phyloP scores from a whole-genome alignment of 2,888 invertebrate genomes.

The Acrocera orbiculus region DNA sequence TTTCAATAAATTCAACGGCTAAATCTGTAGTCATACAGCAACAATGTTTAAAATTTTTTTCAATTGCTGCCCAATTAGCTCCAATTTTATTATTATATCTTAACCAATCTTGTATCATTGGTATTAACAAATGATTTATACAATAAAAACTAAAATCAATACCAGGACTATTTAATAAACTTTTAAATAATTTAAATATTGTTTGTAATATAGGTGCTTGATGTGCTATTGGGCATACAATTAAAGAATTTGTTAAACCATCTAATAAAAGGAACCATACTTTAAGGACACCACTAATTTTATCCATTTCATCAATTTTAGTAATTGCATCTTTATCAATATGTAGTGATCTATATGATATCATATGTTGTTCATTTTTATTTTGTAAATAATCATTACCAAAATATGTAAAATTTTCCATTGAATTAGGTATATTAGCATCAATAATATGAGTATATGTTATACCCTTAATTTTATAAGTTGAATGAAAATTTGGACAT shows the following conservation, averaged over 20 bases:
- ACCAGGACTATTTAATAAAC: constrained; percentile 63
- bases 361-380: constrained; percentile 45
- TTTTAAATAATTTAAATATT: constrained; percentile 65
- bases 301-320: constrained; percentile 43
- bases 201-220: constrained; percentile 77
- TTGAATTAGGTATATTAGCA: constrained; percentile 58
- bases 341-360: constrained; percentile 30
- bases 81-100: constrained; percentile 54
- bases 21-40: constrained; percentile 84
- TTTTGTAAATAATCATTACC: constrained; percentile 42
- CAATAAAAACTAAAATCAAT: constrained; percentile 80
- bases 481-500: constrained; percentile 81
- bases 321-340: constrained; percentile 32
- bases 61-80: constrained; percentile 55
- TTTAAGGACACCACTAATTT: constrained; percentile 65
- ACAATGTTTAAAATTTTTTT: constrained; percentile 87
- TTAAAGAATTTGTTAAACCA: constrained; percentile 63
- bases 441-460: constrained; percentile 66
- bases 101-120: constrained; percentile 87
- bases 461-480: constrained; percentile 63
- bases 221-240: constrained; percentile 74
- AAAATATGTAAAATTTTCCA: constrained; percentile 49
- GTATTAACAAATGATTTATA: constrained; percentile 77
- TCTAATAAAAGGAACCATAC: constrained; percentile 83
- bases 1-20: constrained; percentile 68